Evolutionary conservation across 37 sponge, comb jelly and placozoan genomes (phyloP).

Genomic region (Aplysina aerophoba): DNA sequence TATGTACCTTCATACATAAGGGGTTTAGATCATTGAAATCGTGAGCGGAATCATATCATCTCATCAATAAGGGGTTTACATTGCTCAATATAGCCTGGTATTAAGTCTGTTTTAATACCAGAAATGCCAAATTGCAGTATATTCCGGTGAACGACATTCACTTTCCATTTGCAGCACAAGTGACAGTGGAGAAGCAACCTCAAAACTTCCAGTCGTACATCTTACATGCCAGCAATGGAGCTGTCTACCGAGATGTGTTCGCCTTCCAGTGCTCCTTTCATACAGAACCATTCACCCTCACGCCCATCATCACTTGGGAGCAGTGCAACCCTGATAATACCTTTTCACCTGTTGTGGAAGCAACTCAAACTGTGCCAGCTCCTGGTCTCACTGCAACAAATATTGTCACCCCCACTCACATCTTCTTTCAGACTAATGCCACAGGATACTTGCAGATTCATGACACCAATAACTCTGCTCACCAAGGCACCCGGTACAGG

Average conservation of each 20-base stretch:
- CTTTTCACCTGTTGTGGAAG: background rate
- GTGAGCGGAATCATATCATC: too few relatives aligned
- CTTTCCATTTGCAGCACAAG: background rate
- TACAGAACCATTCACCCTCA: background rate
- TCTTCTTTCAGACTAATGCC: background rate
- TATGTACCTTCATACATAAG: too few relatives aligned
- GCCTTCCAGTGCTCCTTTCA: constrained; percentile 1
- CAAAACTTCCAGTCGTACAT: constrained; percentile 11
- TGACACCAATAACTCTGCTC: background rate
- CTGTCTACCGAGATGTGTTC: background rate
- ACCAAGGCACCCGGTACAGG: background rate
- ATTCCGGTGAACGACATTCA: too few relatives aligned
- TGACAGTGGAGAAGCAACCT: background rate
- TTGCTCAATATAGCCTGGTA: too few relatives aligned
- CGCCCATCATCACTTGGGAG: constrained; percentile 27
- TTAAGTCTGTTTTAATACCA: too few relatives aligned
- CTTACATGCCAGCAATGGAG: background rate
- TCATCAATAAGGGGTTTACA: too few relatives aligned
- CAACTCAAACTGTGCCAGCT: background rate
- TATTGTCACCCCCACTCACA: background rate
- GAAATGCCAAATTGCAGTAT: too few relatives aligned
- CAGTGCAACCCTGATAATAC: background rate
- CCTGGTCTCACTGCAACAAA: background rate
- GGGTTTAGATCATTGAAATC: too few relatives aligned
- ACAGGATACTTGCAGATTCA: constrained; percentile 23